These are phyloP conservation scores for Cosmia trapezina DNA, from an alignment of 2,888 invertebrate genomes.

Conservation along the genomic window DNA sequence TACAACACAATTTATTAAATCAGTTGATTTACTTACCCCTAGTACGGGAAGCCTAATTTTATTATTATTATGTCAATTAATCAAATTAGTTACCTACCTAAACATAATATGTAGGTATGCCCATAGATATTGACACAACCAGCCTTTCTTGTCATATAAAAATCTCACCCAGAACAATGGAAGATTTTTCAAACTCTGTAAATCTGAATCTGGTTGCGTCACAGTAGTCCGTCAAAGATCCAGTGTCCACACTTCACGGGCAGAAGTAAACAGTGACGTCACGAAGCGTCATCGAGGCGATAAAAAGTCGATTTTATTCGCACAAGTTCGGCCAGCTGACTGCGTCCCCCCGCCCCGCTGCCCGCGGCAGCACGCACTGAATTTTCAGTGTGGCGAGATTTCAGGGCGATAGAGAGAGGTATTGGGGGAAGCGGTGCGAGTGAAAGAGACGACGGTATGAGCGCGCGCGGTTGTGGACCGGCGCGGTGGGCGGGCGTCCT, in stretches of 20 bases:
- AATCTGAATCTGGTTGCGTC: slow-evolving; percentile 70
- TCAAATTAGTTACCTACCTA: background rate
- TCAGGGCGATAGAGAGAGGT: slow-evolving; percentile 79
- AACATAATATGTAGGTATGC: background rate
- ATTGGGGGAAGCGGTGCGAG: slow-evolving; percentile 56
- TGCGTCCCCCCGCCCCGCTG: slow-evolving; percentile 79
- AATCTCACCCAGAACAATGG: background rate
- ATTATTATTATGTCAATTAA: slow-evolving; percentile 20
- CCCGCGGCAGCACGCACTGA: slow-evolving; percentile 80
- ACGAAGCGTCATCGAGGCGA: slow-evolving; percentile 89
- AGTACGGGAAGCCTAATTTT: slow-evolving; percentile 1
- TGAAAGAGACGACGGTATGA: slow-evolving; percentile 78
- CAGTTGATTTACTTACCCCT: slow-evolving; percentile 51
- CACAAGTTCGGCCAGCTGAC: slow-evolving; percentile 90
- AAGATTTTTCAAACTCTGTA: slow-evolving; percentile 34
- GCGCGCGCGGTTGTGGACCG: slow-evolving; percentile 74
- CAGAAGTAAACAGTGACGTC: slow-evolving; percentile 90
- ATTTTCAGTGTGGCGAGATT: slow-evolving; percentile 87
- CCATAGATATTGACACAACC: background rate
- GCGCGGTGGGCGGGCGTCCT: slow-evolving; percentile 89
- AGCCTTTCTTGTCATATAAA: background rate
- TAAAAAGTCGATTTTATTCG: slow-evolving; percentile 91
- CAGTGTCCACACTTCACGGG: slow-evolving; percentile 79
- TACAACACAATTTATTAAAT: slow-evolving; percentile 70
- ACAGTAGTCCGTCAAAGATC: slow-evolving; percentile 76